These are phyloP conservation scores for Oeneis ivallda DNA, from an alignment of 2,888 invertebrate species.

Conservation along the genomic window DNA sequence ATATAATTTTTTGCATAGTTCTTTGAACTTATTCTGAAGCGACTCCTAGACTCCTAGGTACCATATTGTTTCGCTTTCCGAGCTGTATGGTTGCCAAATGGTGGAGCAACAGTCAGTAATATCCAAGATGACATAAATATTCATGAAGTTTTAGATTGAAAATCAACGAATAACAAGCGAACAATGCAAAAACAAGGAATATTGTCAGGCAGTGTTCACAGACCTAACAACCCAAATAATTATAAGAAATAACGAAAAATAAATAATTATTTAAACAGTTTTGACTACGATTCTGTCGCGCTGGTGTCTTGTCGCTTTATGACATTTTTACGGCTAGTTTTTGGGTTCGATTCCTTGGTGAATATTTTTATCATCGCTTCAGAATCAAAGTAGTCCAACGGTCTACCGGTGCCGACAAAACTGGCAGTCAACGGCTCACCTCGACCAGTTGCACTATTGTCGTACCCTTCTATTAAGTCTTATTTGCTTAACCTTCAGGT, in stretches of 20 bases:
- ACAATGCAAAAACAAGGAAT: constrained; percentile 10
- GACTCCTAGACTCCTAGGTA: no score
- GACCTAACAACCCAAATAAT: constrained; percentile 19
- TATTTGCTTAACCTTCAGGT: no score
- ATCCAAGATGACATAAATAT: constrained; percentile 30
- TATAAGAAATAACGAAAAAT: constrained; percentile 19
- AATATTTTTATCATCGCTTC: no score
- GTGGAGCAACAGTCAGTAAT: constrained; percentile 17
- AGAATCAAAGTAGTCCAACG: no score
- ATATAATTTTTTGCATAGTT: no score
- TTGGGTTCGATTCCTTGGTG: not conserved
- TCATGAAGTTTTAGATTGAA: constrained; percentile 23
- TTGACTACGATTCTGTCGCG: not conserved
- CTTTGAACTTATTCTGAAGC: no score
- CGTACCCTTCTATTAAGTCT: no score
- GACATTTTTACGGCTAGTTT: not conserved
- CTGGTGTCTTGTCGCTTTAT: not conserved
- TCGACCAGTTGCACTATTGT: no score
- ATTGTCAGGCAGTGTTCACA: not conserved
- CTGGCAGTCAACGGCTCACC: no score
- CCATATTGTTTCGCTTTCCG: not conserved
- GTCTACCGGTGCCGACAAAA: no score
- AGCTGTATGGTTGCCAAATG: not conserved
- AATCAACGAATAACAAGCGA: constrained; percentile 20
- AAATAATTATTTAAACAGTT: not conserved